phyloP scores from a whole-genome alignment of 2,888 invertebrate genomes.

The Melanargia galathea region DNA sequence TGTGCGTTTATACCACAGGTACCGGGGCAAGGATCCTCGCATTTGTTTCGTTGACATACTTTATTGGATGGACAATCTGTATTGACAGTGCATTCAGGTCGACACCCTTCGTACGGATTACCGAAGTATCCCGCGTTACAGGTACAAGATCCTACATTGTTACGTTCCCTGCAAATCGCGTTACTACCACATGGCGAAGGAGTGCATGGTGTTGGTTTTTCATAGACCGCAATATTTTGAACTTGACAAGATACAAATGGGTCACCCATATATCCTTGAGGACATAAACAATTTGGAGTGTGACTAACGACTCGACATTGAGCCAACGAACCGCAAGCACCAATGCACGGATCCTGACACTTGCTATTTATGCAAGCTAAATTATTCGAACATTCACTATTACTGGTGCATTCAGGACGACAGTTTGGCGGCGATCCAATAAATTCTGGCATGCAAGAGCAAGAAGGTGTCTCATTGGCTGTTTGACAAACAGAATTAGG shows the following conservation, averaged over 20 bases:
- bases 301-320: slow-evolving; percentile 89
- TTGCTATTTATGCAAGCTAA: slow-evolving; percentile 87
- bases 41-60: slow-evolving; percentile 88
- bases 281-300: slow-evolving; percentile 86
- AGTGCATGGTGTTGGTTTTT: slow-evolving; percentile 82
- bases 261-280: slow-evolving; percentile 86
- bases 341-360: slow-evolving; percentile 88
- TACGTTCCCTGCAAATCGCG: slow-evolving; percentile 86
- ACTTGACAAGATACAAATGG: slow-evolving; percentile 85
- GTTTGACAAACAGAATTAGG: slow-evolving; percentile 84
- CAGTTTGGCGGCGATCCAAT: slow-evolving; percentile 87
- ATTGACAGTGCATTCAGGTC: slow-evolving; percentile 88
- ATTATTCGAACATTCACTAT: slow-evolving; percentile 86
- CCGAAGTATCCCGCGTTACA: slow-evolving; percentile 86
- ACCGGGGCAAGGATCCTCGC: slow-evolving; percentile 88
- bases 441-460: slow-evolving; percentile 86
- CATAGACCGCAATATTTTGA: slow-evolving; percentile 62
- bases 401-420: slow-evolving; percentile 88
- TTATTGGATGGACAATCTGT: slow-evolving; percentile 88
- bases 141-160: slow-evolving; percentile 87
- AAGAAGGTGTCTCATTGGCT: slow-evolving; percentile 84
- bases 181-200: slow-evolving; percentile 89
- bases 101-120: slow-evolving; percentile 86
- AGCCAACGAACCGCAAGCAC: slow-evolving; percentile 86
- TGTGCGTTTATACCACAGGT: slow-evolving; percentile 88